Evolutionary conservation across 2,113 vertebrate genomes (phyloP), one percentile per base, ranked within the genome.

Genomic region (Cairina moschata): DNA sequence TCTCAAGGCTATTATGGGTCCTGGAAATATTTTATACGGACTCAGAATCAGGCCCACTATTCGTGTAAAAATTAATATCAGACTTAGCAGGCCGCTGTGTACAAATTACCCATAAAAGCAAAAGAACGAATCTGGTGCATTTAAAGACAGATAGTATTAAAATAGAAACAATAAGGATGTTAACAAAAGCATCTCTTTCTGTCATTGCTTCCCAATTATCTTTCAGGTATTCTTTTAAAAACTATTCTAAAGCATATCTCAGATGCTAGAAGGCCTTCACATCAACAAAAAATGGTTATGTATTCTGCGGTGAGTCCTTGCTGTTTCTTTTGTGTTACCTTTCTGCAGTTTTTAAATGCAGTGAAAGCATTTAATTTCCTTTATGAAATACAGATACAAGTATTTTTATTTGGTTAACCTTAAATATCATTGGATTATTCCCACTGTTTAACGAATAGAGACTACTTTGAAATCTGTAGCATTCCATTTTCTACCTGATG

Each of bases 301-400:
- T 99, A 98, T 96, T 98, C 98, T 55, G 97, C 97, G 48, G 98
- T 99, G 93, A 98, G 98, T 98, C 50, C 40, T 80, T 76, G 67
- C 62, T 46, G 20, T 42, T 96, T 58, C 32, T 71, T 80, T 60
- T 66, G 42, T 11, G 25, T 12, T 82, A 69, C 17, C 32, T 55
- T 95, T 90, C 77, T 88, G 34, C 13, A 59, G 44, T 50, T 93
- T 73, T 32, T 79, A 77, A 83, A 89, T 42, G 20, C 36, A 74
- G 7, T 50, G 50, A 85, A 77, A 92, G 29, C n/a, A 58, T 42
- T 58, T 60, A 55, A 69, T 76, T 91, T 66, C 36, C 46, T 62
- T 34, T 44, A 80, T 54, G 20, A 88, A 94, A 86, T 46, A 86
- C 6, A 88, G n/a, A 42, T 67, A 90, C 25, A 67, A 77, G 32